Percentiles rank a stretch among this genome's conserved stretches.
Evolutionary conservation across 2,888 invertebrate species (phyloP).

Genomic region (Cryptus viduatorius): DNA sequence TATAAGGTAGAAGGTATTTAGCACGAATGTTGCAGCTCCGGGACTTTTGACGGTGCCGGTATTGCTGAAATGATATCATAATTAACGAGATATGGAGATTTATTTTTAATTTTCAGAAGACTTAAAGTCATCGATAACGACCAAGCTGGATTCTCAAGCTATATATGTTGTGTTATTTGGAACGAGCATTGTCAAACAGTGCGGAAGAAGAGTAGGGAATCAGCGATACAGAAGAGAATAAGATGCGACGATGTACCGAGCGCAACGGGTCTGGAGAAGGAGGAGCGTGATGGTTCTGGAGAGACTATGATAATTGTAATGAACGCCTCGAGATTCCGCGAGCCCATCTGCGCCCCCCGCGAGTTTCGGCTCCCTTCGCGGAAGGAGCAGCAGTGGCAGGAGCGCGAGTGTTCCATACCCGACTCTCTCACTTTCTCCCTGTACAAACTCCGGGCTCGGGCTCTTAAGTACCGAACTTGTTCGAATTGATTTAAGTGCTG

Average conservation of each 20-base stretch:
- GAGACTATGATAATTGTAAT: slow-evolving; percentile 84
- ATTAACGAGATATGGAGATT: background rate
- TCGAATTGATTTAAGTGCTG: slow-evolving; percentile 85
- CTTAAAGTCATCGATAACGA: background rate
- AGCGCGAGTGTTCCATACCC: slow-evolving; percentile 37
- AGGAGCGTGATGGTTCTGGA: slow-evolving; percentile 77
- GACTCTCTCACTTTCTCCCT: slow-evolving; percentile 69
- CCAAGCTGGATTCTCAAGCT: background rate
- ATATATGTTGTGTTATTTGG: slow-evolving; percentile 26
- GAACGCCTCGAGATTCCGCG: slow-evolving; percentile 83
- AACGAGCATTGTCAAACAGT: no score
- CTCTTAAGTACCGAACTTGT: slow-evolving; percentile 85
- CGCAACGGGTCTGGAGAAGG: background rate
- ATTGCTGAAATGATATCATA: background rate
- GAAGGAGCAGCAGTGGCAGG: slow-evolving; percentile 47
- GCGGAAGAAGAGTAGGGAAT: no score
- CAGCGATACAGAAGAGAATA: background rate
- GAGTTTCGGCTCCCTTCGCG: slow-evolving; percentile 58
- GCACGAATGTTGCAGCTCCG: background rate
- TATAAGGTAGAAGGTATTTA: background rate
- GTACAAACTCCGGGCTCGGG: slow-evolving; percentile 81
- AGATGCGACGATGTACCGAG: no score
- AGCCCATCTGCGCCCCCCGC: slow-evolving; percentile 83
- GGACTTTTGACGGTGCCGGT: no score
- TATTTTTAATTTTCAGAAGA: background rate